Base-by-base conservation (phyloP, 2,797 vertebrate species). In the Vespertilio murinus region DNA sequence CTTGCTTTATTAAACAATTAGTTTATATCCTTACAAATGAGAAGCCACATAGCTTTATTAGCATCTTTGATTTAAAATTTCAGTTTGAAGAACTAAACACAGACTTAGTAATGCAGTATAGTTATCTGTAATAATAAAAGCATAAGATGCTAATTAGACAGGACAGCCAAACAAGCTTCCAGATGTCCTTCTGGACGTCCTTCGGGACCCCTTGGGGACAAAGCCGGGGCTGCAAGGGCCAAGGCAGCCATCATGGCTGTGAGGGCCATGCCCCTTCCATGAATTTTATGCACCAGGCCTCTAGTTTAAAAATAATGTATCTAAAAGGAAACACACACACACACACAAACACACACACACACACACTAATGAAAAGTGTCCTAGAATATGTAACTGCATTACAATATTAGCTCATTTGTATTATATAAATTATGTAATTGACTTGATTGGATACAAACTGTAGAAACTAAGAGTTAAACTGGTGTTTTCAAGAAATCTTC, bases 11-110 rank as follows among this genome's bases (percentile, higher is more conserved):
- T 69, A 40, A 61, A 40, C 18, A 95, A 81, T 40, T 73, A 49
- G 23, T 42, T 82, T 91, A 79, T 45, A 18, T 5, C 18, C 35
- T 65, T 94, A 47, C 81, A 93, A 65, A 25, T 2, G 25, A 79
- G 67, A 18, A 64, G 14, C 8, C 30, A 33, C 13, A 6, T 1
- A 33, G n/a, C 4, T 88, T 95, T 75, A 67, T 61, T 83, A 70
- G 91, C 47, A 77, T 4, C 47, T 65, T 89, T 59, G 42, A 80
- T 88, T 90, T 94, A 74, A 38, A 42, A 82, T 85, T 95, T 88
- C 28, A 56, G 13, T 84, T 73, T 95, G 79, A 92, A 88, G 64
- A 92, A 88, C 84, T 40, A 22, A 87, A 67, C 22, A 88, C 2
- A 82, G 10, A 91, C 56, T 79, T 82, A 69, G 6, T 78, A 52